Evolutionary conservation across 2,797 vertebrate species (phyloP), one percentile per base, ranked within the genome.

Genomic region (Enteromius radiatus): DNA sequence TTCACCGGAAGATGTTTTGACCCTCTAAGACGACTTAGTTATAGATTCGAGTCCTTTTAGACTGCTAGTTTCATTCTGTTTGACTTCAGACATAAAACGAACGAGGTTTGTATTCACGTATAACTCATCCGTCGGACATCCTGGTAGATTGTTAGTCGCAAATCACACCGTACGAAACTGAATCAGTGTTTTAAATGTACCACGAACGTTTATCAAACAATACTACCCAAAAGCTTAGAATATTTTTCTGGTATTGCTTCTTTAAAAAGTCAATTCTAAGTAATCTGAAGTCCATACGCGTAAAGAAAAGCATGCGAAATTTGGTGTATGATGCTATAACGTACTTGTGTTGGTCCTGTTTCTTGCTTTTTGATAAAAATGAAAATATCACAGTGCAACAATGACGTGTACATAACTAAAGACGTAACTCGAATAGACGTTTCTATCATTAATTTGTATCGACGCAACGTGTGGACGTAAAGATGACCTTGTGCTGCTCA

Each of bases 271-370:
- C 52, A 73, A 68, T 65, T 63, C 54, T 84, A 88, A 91, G 89
- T 89, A 91, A 91, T 89, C 86, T 78, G 75, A 92, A 90, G 89
- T 92, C 90, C 74, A 85, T 93, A 92, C 82, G 88, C 92, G 92
- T 90, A 91, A 88, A 87, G 89, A 91, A 93, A 93, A 93, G 95
- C 95, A 95, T 95, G 95, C 93, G 87, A 83, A 91, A 93, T 89
- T 94, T 91, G 91, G 90, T 94, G 93, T 95, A 93, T 91, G 92
- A 94, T 84, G 92, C 93, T 92, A 91, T 93, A 88, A 88, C 88
- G 93, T 94, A 91, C 91, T 94, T 95, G 93, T 95, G 93, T 93
- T 94, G 93, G 93, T 94, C 91, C 90, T 86, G 92, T 94, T 93
- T 85, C 88, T 93, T 91, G 93, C 92, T 94, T 87, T 93, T 93